Percentiles rank a stretch among this genome's conserved stretches.
phyloP scores from a whole-genome alignment of 2,888 invertebrate genomes.

The Drosophila robusta region DNA sequence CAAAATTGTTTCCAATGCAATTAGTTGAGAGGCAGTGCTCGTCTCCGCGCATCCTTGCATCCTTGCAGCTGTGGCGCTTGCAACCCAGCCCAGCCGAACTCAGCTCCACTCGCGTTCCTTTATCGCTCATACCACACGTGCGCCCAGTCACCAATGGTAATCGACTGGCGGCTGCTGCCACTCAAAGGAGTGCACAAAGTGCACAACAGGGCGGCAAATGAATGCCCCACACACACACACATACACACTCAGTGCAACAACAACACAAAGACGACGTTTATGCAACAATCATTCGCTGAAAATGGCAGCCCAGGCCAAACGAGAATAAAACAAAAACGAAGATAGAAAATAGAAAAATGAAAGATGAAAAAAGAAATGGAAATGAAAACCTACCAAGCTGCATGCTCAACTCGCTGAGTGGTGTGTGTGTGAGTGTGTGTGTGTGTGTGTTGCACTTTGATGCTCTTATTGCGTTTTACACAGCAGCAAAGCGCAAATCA shows the following conservation, averaged over 20 bases:
- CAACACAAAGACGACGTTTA: constrained; percentile 79
- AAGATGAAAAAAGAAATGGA: constrained; percentile 19
- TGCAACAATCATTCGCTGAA: constrained; percentile 80
- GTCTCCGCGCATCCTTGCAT: neutral
- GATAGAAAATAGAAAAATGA: constrained; percentile 5
- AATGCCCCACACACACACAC: constrained; percentile 28
- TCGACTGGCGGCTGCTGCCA: constrained; percentile 58
- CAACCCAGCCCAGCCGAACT: neutral
- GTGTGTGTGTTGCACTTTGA: constrained; percentile 70
- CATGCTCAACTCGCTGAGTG: constrained; percentile 38
- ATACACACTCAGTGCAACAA: constrained; percentile 50
- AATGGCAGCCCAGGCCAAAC: constrained; percentile 55
- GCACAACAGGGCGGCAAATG: constrained; percentile 66
- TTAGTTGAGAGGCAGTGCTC: neutral
- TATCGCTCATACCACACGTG: constrained; percentile 67
- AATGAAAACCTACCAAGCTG: constrained; percentile 58
- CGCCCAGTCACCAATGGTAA: constrained; percentile 49
- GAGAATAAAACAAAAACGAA: constrained; percentile 27
- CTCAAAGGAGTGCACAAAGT: constrained; percentile 75
- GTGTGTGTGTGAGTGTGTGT: constrained; percentile 28
- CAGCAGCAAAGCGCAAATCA: constrained; percentile 67
- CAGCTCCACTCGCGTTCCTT: constrained; percentile 3
- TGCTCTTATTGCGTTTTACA: constrained; percentile 78
- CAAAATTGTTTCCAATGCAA: too few relatives aligned
- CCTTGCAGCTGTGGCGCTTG: neutral